Base-by-base conservation (phyloP, 2,888 invertebrate species). In the Rhagonycha fulva region DNA sequence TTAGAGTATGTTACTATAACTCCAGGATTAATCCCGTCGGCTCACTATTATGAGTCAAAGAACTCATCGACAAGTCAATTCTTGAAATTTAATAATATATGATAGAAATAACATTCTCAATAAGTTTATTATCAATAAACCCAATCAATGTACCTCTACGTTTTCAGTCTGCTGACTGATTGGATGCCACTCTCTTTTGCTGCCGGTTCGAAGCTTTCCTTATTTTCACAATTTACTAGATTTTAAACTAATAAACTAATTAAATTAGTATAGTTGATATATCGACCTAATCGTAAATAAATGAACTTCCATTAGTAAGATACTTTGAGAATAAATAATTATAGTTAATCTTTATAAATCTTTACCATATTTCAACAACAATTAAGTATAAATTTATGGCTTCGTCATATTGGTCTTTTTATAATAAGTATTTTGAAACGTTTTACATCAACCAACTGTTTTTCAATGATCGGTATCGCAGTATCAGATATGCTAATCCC, bases 351-450 rank as follows among this genome's bases (percentile, higher is more conserved):
- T 80, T 79, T 81, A 86, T 87, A 85, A 86, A 86, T 86, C 81
- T 82, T 83, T 81, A 80, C 80, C 77, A 83, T 84, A 86, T 87
- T 86, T 87, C 87, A 86, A 84, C 86, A 87, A 87, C 86, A 87
- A 87, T 87, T 87, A 87, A 85, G 82, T 81, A 79, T 78, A 81
- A 84, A 87, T 87, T 87, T 87, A 87, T 87, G 82, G 83, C 82
- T 79, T 79, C 82, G 84, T 82, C 84, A 62, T 62, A 82, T 83
- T 84, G 82, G 83, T 83, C 83, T 80, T 75, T 74, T 80, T 85
- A 85, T 84, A 85, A 85, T 85, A 83, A 81, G 79, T 82, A 80
- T 80, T 80, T 82, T 79, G 77, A 79, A 82, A 82, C 79, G 80
- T 79, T 80, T 81, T 80, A 80, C 79, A 75, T 79, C 77, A 75